These are phyloP conservation scores for Pampusana beccarii DNA, from an alignment of 2,113 vertebrate species.

Conservation along the genomic window DNA sequence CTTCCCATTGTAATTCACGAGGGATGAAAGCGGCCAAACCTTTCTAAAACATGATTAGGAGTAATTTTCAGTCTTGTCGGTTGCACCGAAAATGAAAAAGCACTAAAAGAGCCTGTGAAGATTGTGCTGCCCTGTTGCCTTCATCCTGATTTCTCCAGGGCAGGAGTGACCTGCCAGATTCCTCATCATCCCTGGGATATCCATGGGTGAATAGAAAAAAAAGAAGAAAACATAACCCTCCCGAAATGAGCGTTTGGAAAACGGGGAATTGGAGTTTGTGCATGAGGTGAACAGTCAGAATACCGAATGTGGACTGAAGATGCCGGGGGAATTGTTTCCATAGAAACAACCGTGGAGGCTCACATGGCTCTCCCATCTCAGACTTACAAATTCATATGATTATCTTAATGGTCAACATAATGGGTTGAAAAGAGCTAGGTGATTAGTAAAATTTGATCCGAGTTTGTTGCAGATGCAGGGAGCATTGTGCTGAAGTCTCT, in stretches of 20 bases:
- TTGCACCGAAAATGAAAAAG: not conserved
- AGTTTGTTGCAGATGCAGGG: slow-evolving; percentile 19
- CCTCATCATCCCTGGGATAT: not conserved
- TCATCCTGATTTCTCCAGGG: not conserved
- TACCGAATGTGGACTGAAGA: slow-evolving; percentile 35
- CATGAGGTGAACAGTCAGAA: slow-evolving; percentile 44
- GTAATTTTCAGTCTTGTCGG: not conserved
- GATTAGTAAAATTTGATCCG: not conserved
- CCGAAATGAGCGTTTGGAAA: not conserved
- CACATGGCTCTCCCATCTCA: slow-evolving; percentile 32
- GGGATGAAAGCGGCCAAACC: not conserved
- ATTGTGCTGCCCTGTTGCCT: not conserved
- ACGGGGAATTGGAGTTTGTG: not conserved
- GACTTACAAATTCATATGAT: slow-evolving; percentile 51
- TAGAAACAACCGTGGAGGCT: slow-evolving; percentile 64
- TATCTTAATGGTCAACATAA: slow-evolving; percentile 54
- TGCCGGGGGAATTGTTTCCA: slow-evolving; percentile 69
- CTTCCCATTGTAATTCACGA: not conserved
- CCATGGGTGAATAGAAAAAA: not conserved
- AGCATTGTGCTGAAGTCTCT: not conserved
- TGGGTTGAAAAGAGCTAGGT: slow-evolving; percentile 24
- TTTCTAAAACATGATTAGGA: not conserved
- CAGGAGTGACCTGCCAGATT: not conserved
- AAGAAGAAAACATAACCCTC: not conserved
- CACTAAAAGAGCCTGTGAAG: not conserved